A percentile compares a stretch with the other conserved stretches of the same genome.
These are phyloP conservation scores for Erpobdella octoculata DNA, from an alignment of 2,888 invertebrate genomes.

Conservation along the genomic window DNA sequence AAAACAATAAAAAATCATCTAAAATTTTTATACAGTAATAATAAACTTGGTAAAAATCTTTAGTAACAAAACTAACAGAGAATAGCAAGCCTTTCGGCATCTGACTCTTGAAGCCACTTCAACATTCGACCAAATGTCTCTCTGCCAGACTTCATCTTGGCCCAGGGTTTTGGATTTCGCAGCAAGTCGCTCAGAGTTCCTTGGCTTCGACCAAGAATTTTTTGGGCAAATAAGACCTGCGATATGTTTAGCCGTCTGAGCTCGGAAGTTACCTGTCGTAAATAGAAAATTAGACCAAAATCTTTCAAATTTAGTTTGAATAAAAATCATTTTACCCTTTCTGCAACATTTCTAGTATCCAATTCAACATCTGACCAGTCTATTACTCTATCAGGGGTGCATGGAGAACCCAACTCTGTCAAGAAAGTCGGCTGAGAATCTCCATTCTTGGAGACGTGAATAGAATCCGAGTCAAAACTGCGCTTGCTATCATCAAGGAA, in stretches of 20 bases:
- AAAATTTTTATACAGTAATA: too few relatives aligned
- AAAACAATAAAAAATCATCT: too few relatives aligned
- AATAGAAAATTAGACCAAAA: not conserved
- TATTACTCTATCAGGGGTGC: not conserved
- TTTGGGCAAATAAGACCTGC: slow-evolving; percentile 24
- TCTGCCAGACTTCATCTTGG: slow-evolving; percentile 28
- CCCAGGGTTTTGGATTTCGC: slow-evolving; percentile 28
- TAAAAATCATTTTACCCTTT: slow-evolving; percentile 5
- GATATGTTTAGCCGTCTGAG: slow-evolving; percentile 24
- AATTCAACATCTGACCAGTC: slow-evolving; percentile 7
- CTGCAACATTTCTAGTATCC: slow-evolving; percentile 17
- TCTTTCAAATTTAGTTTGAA: not conserved
- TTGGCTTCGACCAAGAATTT: slow-evolving; percentile 27
- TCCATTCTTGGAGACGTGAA: not conserved
- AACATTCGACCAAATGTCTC: slow-evolving; percentile 27
- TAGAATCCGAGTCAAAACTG: not conserved
- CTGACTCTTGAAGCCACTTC: slow-evolving; percentile 29
- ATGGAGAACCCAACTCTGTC: not conserved
- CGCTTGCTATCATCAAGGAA: not conserved
- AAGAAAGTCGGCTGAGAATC: not conserved
- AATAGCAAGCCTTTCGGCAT: slow-evolving; percentile 18
- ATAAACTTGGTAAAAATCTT: not conserved
- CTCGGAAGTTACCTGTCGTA: slow-evolving; percentile 17
- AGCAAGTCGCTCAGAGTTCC: slow-evolving; percentile 28
- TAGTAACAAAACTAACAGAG: too few relatives aligned